phyloP scores from a whole-genome alignment of 2,113 vertebrate species.

The cat (Felis catus) region DNA sequence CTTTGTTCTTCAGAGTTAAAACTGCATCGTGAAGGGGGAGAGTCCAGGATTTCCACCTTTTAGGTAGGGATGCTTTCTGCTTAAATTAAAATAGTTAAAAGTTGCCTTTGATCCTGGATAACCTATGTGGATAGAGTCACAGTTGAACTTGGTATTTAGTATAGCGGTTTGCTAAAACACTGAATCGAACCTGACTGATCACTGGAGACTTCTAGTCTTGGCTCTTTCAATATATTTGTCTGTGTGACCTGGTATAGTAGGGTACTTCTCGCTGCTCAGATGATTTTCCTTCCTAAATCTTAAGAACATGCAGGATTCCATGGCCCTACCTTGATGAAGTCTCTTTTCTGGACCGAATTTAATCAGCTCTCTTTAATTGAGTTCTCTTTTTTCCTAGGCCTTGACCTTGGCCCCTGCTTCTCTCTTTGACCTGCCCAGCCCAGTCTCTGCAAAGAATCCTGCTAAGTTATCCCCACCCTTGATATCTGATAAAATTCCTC shows the following conservation, averaged over 20 bases:
- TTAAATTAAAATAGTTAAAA: slow-evolving; percentile 39
- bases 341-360: background rate
- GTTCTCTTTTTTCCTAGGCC: background rate
- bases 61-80: slow-evolving; percentile 46
- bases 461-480: background rate
- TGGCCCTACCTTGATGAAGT: background rate
- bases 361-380: background rate
- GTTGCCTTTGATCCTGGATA: background rate
- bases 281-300: background rate
- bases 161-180: background rate
- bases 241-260: background rate
- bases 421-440: background rate
- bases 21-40: slow-evolving; percentile 55
- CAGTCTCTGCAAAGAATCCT: background rate
- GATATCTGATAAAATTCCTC: background rate
- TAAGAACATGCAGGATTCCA: background rate
- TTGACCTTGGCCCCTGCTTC: background rate
- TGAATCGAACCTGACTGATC: background rate
- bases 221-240: too few relatives aligned
- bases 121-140: fast-evolving
- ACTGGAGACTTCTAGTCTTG: background rate
- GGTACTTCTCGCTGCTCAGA: background rate
- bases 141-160: background rate
- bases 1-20: slow-evolving; percentile 15
- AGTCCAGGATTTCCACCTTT: background rate